These are phyloP conservation scores for Eucidaris tribuloides DNA, from an alignment of 35 echinoderm and acorn worm species.

Conservation along the genomic window DNA sequence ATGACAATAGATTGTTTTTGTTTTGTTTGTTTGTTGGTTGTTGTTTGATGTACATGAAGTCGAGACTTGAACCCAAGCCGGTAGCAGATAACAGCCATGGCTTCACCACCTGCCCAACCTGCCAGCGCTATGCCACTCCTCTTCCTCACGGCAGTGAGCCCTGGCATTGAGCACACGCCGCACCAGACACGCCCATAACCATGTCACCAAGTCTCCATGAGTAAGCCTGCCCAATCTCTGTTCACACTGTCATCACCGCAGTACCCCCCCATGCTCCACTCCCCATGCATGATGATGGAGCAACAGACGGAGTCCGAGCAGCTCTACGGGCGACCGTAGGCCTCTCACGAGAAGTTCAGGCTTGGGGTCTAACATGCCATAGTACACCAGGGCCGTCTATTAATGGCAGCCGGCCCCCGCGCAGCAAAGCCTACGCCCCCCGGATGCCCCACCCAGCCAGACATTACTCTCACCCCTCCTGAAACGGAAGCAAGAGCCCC, in stretches of 20 bases:
- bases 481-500: slow-evolving; percentile 9
- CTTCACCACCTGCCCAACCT: neutral
- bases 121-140: neutral
- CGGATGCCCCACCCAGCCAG: neutral
- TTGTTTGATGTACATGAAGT: slow-evolving; percentile 26
- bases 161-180: neutral
- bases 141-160: slow-evolving; percentile 32
- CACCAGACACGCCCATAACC: slow-evolving; percentile 30
- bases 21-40: neutral
- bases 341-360: neutral
- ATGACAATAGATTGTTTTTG: too few species aligned
- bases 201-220: slow-evolving; percentile 15
- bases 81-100: neutral
- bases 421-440: neutral
- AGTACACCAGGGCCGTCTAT: neutral
- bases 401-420: neutral
- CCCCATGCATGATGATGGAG: neutral
- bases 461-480: neutral
- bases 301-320: neutral
- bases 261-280: neutral
- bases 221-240: slow-evolving; percentile 60
- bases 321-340: neutral
- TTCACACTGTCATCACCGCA: neutral
- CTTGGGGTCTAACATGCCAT: neutral
- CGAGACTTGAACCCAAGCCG: slow-evolving; percentile 16